These are phyloP conservation scores for Hydrophis major DNA, from an alignment of 2,797 vertebrate species.

Conservation along the genomic window DNA sequence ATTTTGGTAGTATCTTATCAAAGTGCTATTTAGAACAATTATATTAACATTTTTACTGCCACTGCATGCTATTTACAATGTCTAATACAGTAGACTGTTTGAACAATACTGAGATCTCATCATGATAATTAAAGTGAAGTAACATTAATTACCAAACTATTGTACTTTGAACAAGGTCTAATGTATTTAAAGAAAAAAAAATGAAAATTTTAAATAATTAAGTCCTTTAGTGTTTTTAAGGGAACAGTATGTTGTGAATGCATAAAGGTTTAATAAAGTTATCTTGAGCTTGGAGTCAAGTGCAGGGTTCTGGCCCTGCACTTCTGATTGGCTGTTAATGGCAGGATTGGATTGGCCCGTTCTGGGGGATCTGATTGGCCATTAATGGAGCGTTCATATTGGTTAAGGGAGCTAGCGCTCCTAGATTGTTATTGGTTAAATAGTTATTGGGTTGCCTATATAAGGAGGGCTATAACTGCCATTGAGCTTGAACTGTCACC, in stretches of 20 bases:
- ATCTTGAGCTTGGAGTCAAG: too few species aligned
- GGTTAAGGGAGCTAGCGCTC: too few species aligned
- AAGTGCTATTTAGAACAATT: slow-evolving; percentile 47
- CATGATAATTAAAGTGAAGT: slow-evolving; percentile 56
- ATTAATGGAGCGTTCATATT: too few species aligned
- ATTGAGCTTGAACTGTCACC: too few species aligned
- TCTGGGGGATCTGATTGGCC: too few species aligned
- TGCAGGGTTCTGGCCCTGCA: too few species aligned
- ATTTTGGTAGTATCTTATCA: slow-evolving; percentile 53
- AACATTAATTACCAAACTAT: slow-evolving; percentile 58
- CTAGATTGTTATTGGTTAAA: too few species aligned
- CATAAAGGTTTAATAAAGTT: too few species aligned
- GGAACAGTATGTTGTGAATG: neutral
- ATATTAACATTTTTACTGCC: slow-evolving; percentile 44
- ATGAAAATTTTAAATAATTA: slow-evolving; percentile 61
- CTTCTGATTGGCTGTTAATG: too few species aligned
- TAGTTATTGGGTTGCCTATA: too few species aligned
- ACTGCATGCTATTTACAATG: slow-evolving; percentile 60
- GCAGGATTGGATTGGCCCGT: too few species aligned
- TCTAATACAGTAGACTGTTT: slow-evolving; percentile 41
- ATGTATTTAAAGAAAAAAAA: slow-evolving; percentile 35
- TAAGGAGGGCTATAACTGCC: too few species aligned
- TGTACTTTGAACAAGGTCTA: slow-evolving; percentile 57
- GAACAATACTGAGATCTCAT: slow-evolving; percentile 53
- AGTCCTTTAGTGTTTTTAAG: slow-evolving; percentile 61